Conservation (phyloP, 2,113 vertebrate species). For the Sigmodon hispidus region DNA sequence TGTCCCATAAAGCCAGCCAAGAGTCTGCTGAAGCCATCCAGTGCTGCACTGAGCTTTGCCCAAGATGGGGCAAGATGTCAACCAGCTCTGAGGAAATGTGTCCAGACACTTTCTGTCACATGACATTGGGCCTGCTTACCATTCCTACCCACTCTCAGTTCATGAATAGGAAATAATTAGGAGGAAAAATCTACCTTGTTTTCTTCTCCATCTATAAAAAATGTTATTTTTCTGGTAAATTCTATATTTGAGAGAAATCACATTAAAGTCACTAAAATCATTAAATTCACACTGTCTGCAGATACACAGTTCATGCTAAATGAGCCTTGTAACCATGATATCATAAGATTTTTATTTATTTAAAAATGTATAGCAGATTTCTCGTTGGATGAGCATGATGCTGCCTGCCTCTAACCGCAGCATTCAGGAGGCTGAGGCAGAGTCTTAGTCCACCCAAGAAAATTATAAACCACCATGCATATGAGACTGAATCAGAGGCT, state of each 20-base stretch:
- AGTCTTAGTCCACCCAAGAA: no score
- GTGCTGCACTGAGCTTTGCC: background rate
- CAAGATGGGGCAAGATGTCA: background rate
- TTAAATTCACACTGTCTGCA: background rate
- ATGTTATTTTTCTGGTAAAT: background rate
- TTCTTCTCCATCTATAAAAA: background rate
- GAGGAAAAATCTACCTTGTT: background rate
- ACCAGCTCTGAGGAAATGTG: background rate
- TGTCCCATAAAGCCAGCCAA: constrained; percentile 40
- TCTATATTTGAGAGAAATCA: background rate
- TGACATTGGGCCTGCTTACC: background rate
- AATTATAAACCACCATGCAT: background rate
- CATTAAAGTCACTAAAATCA: background rate
- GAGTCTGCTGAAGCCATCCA: constrained; percentile 32
- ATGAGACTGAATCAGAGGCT: no score
- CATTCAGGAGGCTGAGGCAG: background rate
- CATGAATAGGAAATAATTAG: background rate
- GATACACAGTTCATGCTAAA: background rate
- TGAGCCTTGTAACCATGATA: background rate
- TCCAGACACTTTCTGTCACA: background rate
- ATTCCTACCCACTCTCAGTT: background rate
- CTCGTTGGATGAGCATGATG: background rate
- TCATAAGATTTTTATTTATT: background rate
- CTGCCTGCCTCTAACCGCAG: background rate
- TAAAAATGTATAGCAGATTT: background rate